phyloP scores from a whole-genome alignment of 1,140 invertebrate genomes.

The Calycopis cecrops region DNA sequence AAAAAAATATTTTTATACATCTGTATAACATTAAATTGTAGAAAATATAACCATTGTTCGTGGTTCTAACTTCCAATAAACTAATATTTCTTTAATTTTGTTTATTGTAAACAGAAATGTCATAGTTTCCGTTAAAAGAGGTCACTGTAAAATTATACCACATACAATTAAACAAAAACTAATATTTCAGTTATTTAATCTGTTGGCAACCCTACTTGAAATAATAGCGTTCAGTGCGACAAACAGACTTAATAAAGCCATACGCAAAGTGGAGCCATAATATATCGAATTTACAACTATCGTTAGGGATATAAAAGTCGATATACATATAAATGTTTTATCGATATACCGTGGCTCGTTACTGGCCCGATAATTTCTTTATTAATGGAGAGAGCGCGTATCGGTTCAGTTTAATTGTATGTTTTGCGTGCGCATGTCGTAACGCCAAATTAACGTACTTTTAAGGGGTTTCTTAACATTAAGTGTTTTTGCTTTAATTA shows the following conservation, averaged over 20 bases:
- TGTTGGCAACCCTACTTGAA: not conserved
- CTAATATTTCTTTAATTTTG: too few relatives aligned
- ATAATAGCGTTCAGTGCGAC: not conserved
- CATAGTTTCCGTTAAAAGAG: too few relatives aligned
- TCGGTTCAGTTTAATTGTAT: constrained; percentile 36
- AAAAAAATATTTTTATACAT: too few relatives aligned
- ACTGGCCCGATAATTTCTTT: constrained; percentile 51
- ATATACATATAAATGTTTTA: constrained; percentile 44
- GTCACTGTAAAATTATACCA: too few relatives aligned
- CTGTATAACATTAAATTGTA: too few relatives aligned
- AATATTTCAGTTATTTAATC: not conserved
- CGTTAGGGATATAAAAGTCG: constrained; percentile 53
- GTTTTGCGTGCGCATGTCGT: constrained; percentile 8
- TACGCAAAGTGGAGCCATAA: constrained; percentile 37
- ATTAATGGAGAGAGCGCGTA: constrained; percentile 37
- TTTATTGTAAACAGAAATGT: too few relatives aligned
- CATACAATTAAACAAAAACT: not conserved
- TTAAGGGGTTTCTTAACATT: not conserved
- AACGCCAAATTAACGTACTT: too few relatives aligned
- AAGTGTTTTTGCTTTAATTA: not conserved
- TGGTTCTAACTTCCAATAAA: too few relatives aligned
- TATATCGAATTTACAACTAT: constrained; percentile 46
- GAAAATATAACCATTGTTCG: too few relatives aligned
- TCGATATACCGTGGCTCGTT: constrained; percentile 50
- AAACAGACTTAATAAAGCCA: constrained; percentile 44